A percentile compares a stretch with the other conserved stretches of the same genome.
phyloP scores from a whole-genome alignment of 2,888 invertebrate species.

The Microctonus hyperodae region DNA sequence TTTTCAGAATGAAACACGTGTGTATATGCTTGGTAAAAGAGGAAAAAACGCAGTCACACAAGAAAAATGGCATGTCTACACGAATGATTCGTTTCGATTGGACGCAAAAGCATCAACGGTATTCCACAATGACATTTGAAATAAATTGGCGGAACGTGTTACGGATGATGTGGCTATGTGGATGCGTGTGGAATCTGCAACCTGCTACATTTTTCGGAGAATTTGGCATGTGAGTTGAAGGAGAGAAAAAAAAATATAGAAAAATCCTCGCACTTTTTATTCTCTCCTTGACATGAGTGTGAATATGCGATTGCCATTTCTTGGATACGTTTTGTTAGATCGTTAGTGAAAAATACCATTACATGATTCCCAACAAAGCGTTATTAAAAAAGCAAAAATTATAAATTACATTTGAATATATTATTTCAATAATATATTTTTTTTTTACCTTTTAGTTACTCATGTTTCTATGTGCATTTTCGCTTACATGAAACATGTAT shows the following conservation, averaged over 20 bases:
- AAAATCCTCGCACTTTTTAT: background rate
- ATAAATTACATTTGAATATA: background rate
- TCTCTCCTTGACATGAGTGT: background rate
- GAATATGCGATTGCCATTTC: constrained; percentile 8
- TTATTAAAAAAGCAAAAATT: too few species aligned
- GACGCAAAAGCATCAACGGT: constrained; percentile 6
- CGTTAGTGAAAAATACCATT: background rate
- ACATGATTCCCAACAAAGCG: too few species aligned
- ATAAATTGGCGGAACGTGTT: constrained; percentile 34
- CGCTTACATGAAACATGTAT: too few species aligned
- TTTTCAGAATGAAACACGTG: constrained; percentile 9
- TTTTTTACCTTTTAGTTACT: background rate
- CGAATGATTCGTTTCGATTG: constrained; percentile 33
- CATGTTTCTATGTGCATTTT: background rate
- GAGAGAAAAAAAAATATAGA: background rate
- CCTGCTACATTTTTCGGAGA: constrained; percentile 17
- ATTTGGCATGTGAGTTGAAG: background rate
- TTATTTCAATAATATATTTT: background rate
- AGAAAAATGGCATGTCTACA: constrained; percentile 26
- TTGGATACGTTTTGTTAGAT: constrained; percentile 1
- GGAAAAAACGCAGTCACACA: constrained; percentile 19
- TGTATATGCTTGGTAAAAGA: background rate
- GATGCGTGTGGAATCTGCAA: constrained; percentile 16
- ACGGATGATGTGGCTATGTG: constrained; percentile 15
- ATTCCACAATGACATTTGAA: constrained; percentile 33